A percentile compares a stretch with the other conserved stretches of the same genome.
Conservation (phyloP, 1,140 invertebrate species). For the Agrypnia vestita region DNA sequence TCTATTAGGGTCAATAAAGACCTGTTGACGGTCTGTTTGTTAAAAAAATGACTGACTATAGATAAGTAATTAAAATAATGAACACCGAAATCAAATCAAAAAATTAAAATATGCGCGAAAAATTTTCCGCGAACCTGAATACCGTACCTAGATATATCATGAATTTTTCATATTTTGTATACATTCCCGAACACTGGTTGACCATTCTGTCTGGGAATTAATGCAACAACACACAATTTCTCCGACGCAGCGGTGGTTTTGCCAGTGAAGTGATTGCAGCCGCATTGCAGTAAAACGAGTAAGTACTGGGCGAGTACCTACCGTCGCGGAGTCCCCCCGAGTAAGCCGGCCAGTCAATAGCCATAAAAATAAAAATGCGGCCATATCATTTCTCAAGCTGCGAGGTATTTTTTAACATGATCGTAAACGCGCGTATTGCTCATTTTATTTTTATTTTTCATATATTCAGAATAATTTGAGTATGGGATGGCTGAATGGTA, state of each 20-base stretch:
- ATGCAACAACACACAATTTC: slow-evolving; percentile 6
- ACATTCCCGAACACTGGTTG: background rate
- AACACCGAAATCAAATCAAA: background rate
- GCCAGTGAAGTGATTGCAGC: slow-evolving; percentile 26
- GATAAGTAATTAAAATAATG: background rate
- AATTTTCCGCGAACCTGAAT: background rate
- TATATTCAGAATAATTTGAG: too few species aligned
- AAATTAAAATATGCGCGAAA: background rate
- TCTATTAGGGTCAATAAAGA: too few species aligned
- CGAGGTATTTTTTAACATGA: background rate
- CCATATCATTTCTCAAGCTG: background rate
- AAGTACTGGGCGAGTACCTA: slow-evolving; percentile 15
- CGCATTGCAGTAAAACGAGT: slow-evolving; percentile 34
- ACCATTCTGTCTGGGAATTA: background rate
- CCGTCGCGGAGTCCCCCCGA: background rate
- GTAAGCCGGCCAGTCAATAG: background rate
- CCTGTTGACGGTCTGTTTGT: too few species aligned
- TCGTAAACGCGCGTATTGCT: background rate
- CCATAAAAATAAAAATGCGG: background rate
- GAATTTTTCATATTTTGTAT: background rate
- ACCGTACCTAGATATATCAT: background rate
- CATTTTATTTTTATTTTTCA: too few species aligned
- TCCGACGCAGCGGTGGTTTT: background rate
- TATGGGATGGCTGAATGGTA: too few species aligned
- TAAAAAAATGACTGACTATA: too few species aligned